phyloP scores from a whole-genome alignment of 2,888 invertebrate genomes.

The Margaritifera margaritifera region DNA sequence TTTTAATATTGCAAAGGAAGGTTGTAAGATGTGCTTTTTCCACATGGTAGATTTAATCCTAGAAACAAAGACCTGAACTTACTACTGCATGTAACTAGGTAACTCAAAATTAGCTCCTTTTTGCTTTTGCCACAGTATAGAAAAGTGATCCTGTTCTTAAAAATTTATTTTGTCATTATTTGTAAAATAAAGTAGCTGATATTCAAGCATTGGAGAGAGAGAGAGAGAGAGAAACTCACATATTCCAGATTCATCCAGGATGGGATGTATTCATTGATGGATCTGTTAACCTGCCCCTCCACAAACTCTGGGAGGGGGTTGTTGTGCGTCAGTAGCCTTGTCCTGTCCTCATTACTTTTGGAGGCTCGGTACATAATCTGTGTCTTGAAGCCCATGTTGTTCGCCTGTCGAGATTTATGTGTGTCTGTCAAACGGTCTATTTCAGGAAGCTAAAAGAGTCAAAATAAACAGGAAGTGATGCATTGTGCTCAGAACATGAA shows the following conservation, averaged over 20 bases:
- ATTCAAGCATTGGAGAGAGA: too few relatives aligned
- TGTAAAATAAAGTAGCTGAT: too few relatives aligned
- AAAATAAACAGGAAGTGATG: neutral
- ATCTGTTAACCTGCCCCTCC: conserved; percentile 40
- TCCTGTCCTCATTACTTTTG: conserved; percentile 61
- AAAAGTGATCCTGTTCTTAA: too few relatives aligned
- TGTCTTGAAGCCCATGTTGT: conserved; percentile 60
- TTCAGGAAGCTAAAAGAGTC: conserved; percentile 59
- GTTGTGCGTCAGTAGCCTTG: conserved; percentile 64
- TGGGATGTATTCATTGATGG: conserved; percentile 60
- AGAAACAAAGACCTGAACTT: too few relatives aligned
- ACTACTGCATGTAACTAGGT: too few relatives aligned
- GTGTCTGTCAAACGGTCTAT: conserved; percentile 58
- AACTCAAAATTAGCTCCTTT: too few relatives aligned
- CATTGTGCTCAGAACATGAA: neutral
- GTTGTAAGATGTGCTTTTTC: too few relatives aligned
- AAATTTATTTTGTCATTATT: too few relatives aligned
- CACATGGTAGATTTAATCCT: too few relatives aligned
- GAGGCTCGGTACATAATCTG: conserved; percentile 69
- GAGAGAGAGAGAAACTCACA: conserved; percentile 15
- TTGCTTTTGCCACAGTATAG: too few relatives aligned
- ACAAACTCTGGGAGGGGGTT: conserved; percentile 64
- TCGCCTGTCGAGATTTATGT: conserved; percentile 38
- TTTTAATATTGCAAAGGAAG: too few relatives aligned
- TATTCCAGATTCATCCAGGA: conserved; percentile 50